Evolutionary conservation across 2,888 invertebrate species (phyloP), one percentile per base, ranked within the genome.

Genomic region (Gonocerus acuteangulatus): DNA sequence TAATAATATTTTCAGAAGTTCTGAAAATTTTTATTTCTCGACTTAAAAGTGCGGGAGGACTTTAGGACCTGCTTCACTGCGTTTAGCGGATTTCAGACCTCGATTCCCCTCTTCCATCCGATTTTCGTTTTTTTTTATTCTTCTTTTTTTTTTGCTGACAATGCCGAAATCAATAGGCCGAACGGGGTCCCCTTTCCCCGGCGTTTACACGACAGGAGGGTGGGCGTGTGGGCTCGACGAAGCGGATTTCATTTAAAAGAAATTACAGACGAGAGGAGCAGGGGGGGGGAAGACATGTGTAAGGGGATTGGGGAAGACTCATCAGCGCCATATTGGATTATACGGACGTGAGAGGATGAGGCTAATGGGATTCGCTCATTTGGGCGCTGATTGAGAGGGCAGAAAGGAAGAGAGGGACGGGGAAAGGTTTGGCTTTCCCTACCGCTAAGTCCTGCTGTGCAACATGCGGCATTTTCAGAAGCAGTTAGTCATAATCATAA

Each of bases 291-390:
- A 42, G 54, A 42, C 39, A 42, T 36, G 54, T 54, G 36, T 39
- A 54, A 54, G 42, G 54, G 54, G 39, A 39, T 54, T 36, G 54
- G 42, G 42, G 22, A 19, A 21, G 32, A 16, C 54, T 54, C 54
- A 54, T 54, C 54, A 54, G 54, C 54, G 54, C 54, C 54, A 54
- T 54, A 54, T 54, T 54, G 54, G 54, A 54, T 54, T 39, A 39
- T 39, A 15, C 9, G 39, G 15, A 11, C n/a, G 36, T 36, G 54
- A 42, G 39, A 34, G 39, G 36, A 21, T 39, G 21, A 3, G 22
- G 54, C 54, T 54, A 42, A 54, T 54, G 22, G 23, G 19, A 42
- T 54, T 42, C 51, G 19, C 27, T 48, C 48, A 27, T 27, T 19
- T 51, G 36, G 42, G 54, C 54, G 9, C 54, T 36, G 54, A 54